A percentile compares a stretch with the other conserved stretches of the same genome.
phyloP scores from a whole-genome alignment of 2,113 vertebrate genomes.

The Neodontobutis hainanensis region DNA sequence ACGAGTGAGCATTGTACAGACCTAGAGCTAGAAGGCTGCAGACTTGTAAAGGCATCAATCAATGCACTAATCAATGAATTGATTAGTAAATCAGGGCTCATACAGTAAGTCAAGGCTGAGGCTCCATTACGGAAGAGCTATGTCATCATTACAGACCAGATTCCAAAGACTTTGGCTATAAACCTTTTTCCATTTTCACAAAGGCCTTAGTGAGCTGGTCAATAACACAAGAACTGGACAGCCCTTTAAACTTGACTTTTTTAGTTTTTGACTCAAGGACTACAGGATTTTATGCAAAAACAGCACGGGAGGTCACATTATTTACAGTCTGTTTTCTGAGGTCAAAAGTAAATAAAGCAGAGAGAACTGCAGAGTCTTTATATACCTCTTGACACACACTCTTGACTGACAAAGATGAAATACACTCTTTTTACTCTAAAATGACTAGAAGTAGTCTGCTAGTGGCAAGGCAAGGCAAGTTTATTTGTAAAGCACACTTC shows the following conservation, averaged over 20 bases:
- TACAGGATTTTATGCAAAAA: conserved; percentile 25
- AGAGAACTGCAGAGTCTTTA: not conserved
- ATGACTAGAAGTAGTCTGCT: too few species aligned
- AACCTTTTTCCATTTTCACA: conserved; percentile 60
- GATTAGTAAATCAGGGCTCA: conserved; percentile 71
- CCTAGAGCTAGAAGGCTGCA: conserved; percentile 43
- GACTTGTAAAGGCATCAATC: conserved; percentile 59
- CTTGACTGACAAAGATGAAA: too few species aligned
- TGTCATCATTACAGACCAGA: conserved; percentile 72
- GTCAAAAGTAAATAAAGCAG: too few species aligned
- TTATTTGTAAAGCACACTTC: too few species aligned
- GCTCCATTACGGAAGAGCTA: conserved; percentile 76
- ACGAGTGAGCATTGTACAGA: conserved; percentile 43
- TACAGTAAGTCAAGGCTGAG: conserved; percentile 72
- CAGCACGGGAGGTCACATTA: conserved; percentile 21
- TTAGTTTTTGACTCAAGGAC: conserved; percentile 30
- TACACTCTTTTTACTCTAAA: too few species aligned
- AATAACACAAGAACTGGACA: conserved; percentile 47
- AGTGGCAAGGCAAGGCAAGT: too few species aligned
- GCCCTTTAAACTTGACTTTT: conserved; percentile 35
- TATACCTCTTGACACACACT: too few species aligned
- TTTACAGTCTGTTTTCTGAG: not conserved
- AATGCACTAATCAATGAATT: conserved; percentile 66
- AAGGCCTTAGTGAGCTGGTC: conserved; percentile 39
- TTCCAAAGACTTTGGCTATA: conserved; percentile 56